Evolutionary conservation across 2,888 invertebrate genomes (phyloP), one percentile per base, ranked within the genome.

Genomic region (Pammene fasciana): DNA sequence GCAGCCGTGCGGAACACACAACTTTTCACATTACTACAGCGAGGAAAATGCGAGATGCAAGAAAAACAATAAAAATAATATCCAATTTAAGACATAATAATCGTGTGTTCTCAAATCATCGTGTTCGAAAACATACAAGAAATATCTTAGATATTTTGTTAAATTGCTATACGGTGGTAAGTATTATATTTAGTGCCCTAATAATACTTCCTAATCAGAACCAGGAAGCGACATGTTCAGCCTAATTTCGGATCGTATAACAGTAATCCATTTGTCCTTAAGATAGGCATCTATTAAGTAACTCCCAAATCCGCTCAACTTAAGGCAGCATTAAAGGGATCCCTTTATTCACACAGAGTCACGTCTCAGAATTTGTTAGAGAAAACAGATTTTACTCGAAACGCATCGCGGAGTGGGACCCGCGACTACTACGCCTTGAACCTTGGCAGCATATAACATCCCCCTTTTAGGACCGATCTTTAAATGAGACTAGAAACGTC

Each of bases 271-370:
- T 71, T 66, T 72, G 72, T 75, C 70, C 72, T 70, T 67, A 71
- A 77, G 78, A 81, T 80, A 79, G 76, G 76, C 79, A 79, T 79
- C 80, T 80, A 80, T 79, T 82, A 82, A 81, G 79, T 75, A 78
- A 76, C 79, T 79, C 79, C 76, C 65, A 74, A 78, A 79, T 75
- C 79, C 75, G 70, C 71, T 65, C 73, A 77, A 79, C 78, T 81
- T 80, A 80, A 79, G 76, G 75, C 75, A 72, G 79, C 71, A 80
- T 83, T 83, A 83, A 77, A 76, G 71, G 71, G 75, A 81, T 82
- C 80, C 78, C 79, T 77, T 79, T 78, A 79, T 80, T 80, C 79
- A 76, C 78, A 76, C 71, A 72, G 76, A 80, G 76, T 78, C 82
- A 80, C 78, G 80, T 80, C 79, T 76, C 75, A 74, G 79, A 79